These are phyloP conservation scores for Poecile montanus DNA, from an alignment of 2,797 vertebrate species.

Conservation along the genomic window DNA sequence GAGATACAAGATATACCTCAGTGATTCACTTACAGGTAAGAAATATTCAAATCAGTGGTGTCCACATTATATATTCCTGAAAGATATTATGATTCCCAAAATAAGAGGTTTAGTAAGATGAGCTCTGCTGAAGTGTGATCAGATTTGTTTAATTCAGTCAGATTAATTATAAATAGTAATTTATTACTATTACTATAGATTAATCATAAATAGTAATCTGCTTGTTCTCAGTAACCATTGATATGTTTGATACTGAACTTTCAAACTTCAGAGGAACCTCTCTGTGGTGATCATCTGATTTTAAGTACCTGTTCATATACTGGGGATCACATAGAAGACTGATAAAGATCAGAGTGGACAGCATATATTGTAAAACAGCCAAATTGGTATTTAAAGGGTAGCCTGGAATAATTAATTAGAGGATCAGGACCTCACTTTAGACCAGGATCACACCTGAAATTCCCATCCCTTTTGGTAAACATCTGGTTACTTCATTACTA, in stretches of 20 bases:
- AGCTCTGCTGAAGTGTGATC: neutral
- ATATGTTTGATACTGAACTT: neutral
- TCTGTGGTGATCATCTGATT: neutral
- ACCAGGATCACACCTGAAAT: neutral
- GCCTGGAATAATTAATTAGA: neutral
- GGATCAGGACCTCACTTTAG: neutral
- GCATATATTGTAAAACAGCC: neutral
- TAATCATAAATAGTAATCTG: neutral
- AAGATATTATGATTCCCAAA: neutral
- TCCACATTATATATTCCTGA: neutral
- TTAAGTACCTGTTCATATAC: neutral
- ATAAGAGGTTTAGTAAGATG: neutral
- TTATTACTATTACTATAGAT: neutral
- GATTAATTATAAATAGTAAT: neutral
- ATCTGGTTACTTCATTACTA: neutral
- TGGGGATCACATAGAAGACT: neutral
- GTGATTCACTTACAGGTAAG: slow-evolving; percentile 94
- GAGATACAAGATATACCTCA: slow-evolving; percentile 98
- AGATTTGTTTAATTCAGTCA: neutral
- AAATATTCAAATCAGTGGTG: neutral
- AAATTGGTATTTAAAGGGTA: neutral
- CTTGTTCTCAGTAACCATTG: neutral
- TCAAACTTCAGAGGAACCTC: neutral
- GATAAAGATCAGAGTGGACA: neutral
- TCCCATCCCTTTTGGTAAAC: neutral